phyloP scores from a whole-genome alignment of 2,888 invertebrate species.

The Andrena hattorfiana region DNA sequence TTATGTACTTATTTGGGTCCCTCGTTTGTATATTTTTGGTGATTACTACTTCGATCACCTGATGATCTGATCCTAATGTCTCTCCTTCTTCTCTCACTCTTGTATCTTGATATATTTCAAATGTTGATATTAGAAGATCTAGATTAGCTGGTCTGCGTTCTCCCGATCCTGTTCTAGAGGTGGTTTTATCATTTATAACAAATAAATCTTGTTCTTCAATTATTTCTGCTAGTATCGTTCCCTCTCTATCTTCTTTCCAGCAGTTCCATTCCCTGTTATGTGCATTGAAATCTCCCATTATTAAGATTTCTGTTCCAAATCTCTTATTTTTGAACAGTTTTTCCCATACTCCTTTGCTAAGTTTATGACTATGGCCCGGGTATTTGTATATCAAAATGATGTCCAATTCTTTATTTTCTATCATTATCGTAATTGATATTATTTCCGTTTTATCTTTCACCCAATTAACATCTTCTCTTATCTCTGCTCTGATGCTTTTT shows the following conservation, averaged over 20 bases:
- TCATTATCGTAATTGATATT: neutral
- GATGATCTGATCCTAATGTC: neutral
- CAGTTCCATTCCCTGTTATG: neutral
- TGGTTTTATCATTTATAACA: neutral
- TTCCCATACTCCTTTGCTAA: neutral
- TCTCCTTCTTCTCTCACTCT: neutral
- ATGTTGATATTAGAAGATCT: neutral
- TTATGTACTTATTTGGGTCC: no score
- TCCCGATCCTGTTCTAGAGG: neutral
- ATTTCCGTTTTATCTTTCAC: neutral
- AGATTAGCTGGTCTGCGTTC: neutral
- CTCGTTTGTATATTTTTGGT: no score
- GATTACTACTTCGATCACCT: neutral
- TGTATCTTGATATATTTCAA: neutral
- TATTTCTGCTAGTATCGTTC: neutral
- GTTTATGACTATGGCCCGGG: neutral
- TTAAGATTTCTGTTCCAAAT: neutral
- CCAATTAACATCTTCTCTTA: neutral
- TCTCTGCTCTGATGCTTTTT: neutral
- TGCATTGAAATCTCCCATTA: constrained; percentile 9
- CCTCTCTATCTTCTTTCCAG: neutral
- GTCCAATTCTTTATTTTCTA: neutral
- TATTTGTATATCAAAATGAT: neutral
- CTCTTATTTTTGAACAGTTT: neutral
- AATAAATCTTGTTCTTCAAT: neutral